Evolutionary conservation across 2,888 invertebrate genomes (phyloP).

Genomic region (Dicycla oo): DNA sequence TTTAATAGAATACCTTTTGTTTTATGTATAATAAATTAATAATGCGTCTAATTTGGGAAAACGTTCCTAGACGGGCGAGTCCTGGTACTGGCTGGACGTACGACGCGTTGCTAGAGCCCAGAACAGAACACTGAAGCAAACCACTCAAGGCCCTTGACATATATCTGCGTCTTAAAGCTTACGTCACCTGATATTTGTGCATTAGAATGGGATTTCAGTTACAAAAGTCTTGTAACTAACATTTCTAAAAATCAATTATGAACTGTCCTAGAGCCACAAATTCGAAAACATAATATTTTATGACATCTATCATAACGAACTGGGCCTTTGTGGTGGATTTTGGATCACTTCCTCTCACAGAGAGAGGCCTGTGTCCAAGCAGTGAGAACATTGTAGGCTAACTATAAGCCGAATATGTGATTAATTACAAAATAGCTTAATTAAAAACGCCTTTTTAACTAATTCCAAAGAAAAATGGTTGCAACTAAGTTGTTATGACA

Average conservation of each 20-base stretch:
- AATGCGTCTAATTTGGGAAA: no score
- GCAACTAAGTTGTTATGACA: constrained; percentile 1
- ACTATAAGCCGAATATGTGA: not conserved
- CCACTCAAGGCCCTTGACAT: no score
- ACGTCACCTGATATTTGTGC: not conserved
- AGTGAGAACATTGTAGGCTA: not conserved
- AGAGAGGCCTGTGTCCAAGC: not conserved
- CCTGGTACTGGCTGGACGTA: no score
- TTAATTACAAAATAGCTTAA: not conserved
- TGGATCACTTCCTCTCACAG: not conserved
- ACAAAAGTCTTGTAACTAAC: not conserved
- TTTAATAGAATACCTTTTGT: no score
- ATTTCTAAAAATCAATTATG: not conserved
- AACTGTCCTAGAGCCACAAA: not conserved
- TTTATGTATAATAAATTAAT: no score
- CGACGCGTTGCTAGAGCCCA: no score
- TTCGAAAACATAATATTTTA: no score
- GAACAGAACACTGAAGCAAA: no score
- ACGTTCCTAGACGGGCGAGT: no score
- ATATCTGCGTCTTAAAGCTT: no score
- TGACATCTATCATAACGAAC: not conserved
- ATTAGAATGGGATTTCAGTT: not conserved
- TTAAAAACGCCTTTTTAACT: not conserved
- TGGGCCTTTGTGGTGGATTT: not conserved
- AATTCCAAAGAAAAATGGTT: not conserved